These are phyloP conservation scores for Cactoblastis cactorum DNA, from an alignment of 2,888 invertebrate genomes.

Conservation along the genomic window DNA sequence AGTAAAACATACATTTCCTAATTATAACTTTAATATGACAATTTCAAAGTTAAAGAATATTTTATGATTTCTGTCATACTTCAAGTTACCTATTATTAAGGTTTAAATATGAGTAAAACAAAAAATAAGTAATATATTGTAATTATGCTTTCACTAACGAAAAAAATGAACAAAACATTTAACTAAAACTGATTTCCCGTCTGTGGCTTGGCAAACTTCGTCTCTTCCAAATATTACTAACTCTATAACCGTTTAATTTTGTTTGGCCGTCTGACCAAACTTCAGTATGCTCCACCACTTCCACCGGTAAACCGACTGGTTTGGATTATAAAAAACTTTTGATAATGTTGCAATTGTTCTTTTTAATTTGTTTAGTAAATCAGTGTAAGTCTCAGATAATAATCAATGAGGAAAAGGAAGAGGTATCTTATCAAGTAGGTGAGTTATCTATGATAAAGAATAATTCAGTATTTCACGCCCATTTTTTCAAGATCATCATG, in stretches of 20 bases:
- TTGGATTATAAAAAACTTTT: slow-evolving; percentile 18
- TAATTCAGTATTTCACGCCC: background rate
- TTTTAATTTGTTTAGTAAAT: slow-evolving; percentile 30
- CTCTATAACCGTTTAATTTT: slow-evolving; percentile 26
- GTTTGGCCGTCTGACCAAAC: slow-evolving; percentile 37
- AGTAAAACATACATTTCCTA: no score
- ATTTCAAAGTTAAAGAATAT: no score
- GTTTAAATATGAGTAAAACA: no score
- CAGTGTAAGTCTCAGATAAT: slow-evolving; percentile 39
- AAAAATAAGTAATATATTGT: no score
- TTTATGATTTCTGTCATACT: no score
- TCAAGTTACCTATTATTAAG: no score
- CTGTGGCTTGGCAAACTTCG: background rate
- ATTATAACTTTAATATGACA: no score
- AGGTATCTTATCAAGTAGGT: slow-evolving; percentile 54
- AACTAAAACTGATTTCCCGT: background rate
- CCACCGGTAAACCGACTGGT: slow-evolving; percentile 22
- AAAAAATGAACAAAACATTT: background rate
- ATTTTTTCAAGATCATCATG: no score
- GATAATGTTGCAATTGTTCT: slow-evolving; percentile 36
- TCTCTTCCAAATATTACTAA: slow-evolving; percentile 21
- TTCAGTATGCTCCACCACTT: slow-evolving; percentile 28
- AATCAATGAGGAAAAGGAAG: slow-evolving; percentile 24
- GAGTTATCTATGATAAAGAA: slow-evolving; percentile 21
- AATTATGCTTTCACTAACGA: no score